Base-by-base conservation (phyloP, 2,797 vertebrate species). In the Poeciliopsis gracilis region DNA sequence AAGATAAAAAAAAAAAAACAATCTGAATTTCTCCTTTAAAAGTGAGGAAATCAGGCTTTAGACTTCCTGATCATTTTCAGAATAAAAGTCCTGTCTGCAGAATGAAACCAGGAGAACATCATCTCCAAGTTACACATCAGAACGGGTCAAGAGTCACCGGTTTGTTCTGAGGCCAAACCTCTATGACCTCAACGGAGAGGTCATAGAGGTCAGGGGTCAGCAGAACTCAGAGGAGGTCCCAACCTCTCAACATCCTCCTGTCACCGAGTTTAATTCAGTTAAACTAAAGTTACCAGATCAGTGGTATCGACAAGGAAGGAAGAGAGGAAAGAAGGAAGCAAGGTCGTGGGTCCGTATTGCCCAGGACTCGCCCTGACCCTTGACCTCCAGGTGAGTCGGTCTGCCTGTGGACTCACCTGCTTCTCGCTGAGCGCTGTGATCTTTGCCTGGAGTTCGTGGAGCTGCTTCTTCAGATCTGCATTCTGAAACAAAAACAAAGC, bases 401-500 rank as follows among this genome's bases (percentile, higher is more conserved):
- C 30, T 18, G 8, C 23, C 10, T 9, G 16, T 33, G 7, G 6
- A 20, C 38, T 0, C 96, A 99, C 98, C 98, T 99, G 98, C 93
- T 99, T 99, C 95, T 99, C 98, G 92, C 98, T 99, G 94, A 99
- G 95, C 66, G 97, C 97, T 85, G 98, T 99, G 95, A 99, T 99
- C 97, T 99, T 99, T 84, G 98, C 98, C 94, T 99, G 98, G 86
- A 98, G 97, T 95, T 99, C 98, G 82, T 99, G 98, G 91, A 99
- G 97, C 87, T 99, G 98, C 95, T 99, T 99, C 96, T 99, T 99
- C 95, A 99, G 96, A 95, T 99, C 98, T 94, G 97, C 97, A 3
- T 99, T 99, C 98, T 99, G 93, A 91, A 92, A 94, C 92, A n/a
- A 75, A 41, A 46, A 71, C 4, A 1, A 0, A 0, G 61, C 18